Evolutionary conservation across 2,113 vertebrate species (phyloP), one percentile per base, ranked within the genome.

Genomic region (Syngnathoides biaculeatus): DNA sequence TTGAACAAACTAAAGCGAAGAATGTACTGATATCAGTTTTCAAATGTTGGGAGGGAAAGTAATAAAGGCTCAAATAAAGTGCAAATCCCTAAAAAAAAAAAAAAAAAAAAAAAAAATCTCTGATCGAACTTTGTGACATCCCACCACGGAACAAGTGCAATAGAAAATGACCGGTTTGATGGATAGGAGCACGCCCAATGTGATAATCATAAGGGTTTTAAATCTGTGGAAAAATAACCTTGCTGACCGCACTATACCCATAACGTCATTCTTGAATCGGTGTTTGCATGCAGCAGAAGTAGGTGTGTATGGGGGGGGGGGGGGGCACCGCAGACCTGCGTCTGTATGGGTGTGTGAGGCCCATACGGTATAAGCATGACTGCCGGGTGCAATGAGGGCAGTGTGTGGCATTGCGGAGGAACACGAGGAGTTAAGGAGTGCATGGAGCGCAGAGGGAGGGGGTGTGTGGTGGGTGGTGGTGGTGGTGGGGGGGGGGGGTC

Each of bases 361-460:
- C 68, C 56, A 20, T 68, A 70, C 64, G 85, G 85, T 86, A 68
- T 80, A 85, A 84, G 78, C 79, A 69, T 77, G 84, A 87, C 68
- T 83, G 79, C 71, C 79, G 79, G 73, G 72, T 80, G 78, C 76
- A 77, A 58, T 26, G 77, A 79, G 74, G 59, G 73, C 59, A 78
- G 56, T 60, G 70, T 53, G 73, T 43, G 15, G 79, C 55, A 56
- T 66, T 64, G 64, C 65, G 45, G 75, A 65, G 66, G 63, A 64
- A 42, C 39, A 58, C 67, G 35, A 22, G 56, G 67, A 43, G 67
- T 57, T 63, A 72, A 61, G 79, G 85, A 79, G 81, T 82, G 42
- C 35, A 43, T 22, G 48, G 48, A 65, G 45, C 1, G 27, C 26
- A 45, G 26, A 20, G 43, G 43, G n/a, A 26, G 19, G 42, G 40